Percentiles rank a stretch among this genome's conserved stretches.
Evolutionary conservation across 2,888 invertebrate genomes (phyloP).

Genomic region (Antheraea assamensis): DNA sequence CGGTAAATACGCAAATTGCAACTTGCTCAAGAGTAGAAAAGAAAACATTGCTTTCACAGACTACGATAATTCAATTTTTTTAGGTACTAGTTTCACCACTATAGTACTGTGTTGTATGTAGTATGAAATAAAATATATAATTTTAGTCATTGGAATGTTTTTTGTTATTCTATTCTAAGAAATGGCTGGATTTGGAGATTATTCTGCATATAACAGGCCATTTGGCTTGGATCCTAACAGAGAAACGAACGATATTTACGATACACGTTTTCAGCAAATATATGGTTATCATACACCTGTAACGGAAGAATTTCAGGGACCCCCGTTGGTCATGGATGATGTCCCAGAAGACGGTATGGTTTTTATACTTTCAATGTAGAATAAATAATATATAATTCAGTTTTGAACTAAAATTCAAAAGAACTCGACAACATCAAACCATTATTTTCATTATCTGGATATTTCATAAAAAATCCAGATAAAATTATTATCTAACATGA

Average conservation of each 20-base stretch:
- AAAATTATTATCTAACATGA: background rate
- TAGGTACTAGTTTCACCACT: too few species aligned
- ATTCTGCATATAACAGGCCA: slow-evolving; percentile 70
- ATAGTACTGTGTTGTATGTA: too few species aligned
- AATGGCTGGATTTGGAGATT: slow-evolving; percentile 78
- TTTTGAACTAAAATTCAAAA: background rate
- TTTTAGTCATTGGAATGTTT: slow-evolving; percentile 23
- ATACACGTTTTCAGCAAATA: slow-evolving; percentile 77
- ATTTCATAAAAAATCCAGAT: background rate
- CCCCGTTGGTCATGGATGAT: slow-evolving; percentile 76
- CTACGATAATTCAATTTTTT: too few species aligned
- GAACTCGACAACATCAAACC: background rate
- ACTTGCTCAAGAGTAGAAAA: too few species aligned
- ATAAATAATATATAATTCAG: background rate
- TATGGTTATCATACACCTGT: slow-evolving; percentile 76
- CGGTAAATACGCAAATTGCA: too few species aligned
- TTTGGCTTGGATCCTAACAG: slow-evolving; percentile 72
- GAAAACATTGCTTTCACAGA: too few species aligned
- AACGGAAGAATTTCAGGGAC: slow-evolving; percentile 76
- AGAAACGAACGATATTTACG: slow-evolving; percentile 73
- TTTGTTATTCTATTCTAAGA: background rate
- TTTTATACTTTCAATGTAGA: background rate
- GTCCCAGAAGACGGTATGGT: slow-evolving; percentile 67
- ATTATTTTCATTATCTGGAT: slow-evolving; percentile 1
- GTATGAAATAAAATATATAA: too few species aligned